Evolutionary conservation across 2,888 invertebrate genomes (phyloP).

Genomic region (Zaprionus obscuricornis): DNA sequence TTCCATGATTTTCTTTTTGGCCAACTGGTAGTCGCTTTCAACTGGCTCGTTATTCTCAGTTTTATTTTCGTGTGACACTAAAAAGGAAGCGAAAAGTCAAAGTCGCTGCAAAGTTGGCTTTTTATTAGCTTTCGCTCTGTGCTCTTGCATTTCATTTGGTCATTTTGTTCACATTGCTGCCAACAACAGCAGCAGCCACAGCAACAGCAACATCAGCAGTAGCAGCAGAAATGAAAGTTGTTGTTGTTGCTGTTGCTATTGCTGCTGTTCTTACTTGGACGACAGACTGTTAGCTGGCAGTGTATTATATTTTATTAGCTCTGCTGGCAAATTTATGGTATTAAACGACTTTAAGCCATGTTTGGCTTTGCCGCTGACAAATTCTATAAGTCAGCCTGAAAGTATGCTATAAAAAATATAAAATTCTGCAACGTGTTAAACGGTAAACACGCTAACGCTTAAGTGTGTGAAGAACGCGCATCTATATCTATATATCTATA

Average conservation of each 20-base stretch:
- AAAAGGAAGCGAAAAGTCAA: slow-evolving; percentile 66
- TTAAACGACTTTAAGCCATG: slow-evolving; percentile 50
- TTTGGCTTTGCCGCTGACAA: slow-evolving; percentile 38
- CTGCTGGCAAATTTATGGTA: slow-evolving; percentile 56
- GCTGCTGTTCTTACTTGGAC: slow-evolving; percentile 36
- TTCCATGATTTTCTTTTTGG: background rate
- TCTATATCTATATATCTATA: too few relatives aligned
- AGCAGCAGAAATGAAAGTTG: background rate
- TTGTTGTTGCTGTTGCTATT: slow-evolving; percentile 10
- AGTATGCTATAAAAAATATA: slow-evolving; percentile 48
- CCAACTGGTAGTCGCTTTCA: slow-evolving; percentile 41
- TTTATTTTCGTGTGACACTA: slow-evolving; percentile 72
- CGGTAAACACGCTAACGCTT: slow-evolving; percentile 21
- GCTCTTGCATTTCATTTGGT: slow-evolving; percentile 51
- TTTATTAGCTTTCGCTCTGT: slow-evolving; percentile 54
- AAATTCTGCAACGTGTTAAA: slow-evolving; percentile 42
- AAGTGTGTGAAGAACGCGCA: background rate
- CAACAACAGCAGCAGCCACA: background rate
- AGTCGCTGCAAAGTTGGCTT: slow-evolving; percentile 62
- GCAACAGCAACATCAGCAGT: background rate
- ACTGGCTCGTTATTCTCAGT: slow-evolving; percentile 65
- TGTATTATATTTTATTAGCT: slow-evolving; percentile 73
- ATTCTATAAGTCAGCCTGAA: slow-evolving; percentile 43
- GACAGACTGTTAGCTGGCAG: slow-evolving; percentile 47
- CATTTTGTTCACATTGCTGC: slow-evolving; percentile 39